Evolutionary conservation across 2,113 vertebrate species (phyloP).

Genomic region (Hiodon alosoides): DNA sequence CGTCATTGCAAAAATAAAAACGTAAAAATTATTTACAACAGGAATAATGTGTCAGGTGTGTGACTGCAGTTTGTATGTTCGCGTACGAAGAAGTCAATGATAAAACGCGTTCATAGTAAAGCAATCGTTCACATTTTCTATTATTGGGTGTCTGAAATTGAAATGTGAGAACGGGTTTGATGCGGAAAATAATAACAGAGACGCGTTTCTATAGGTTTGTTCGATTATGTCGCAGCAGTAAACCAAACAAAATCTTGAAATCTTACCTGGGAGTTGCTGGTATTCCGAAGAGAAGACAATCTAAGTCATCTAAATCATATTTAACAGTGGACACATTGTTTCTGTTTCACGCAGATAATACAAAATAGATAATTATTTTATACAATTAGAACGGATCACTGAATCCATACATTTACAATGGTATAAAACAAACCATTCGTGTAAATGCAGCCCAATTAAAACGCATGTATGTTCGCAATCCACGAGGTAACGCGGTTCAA

Average conservation of each 20-base stretch:
- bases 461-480: conserved; percentile 5
- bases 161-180: neutral
- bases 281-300: conserved; percentile 23
- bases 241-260: conserved; percentile 31
- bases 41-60: neutral
- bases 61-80: too few relatives aligned
- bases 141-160: neutral
- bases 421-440: conserved; percentile 12
- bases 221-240: conserved; percentile 36
- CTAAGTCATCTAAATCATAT: conserved; percentile 36
- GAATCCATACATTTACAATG: conserved; percentile 10
- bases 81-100: too few relatives aligned
- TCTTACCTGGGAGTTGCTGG: conserved; percentile 41
- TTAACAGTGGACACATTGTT: conserved; percentile 35
- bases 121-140: neutral
- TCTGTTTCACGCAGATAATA: too few relatives aligned
- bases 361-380: neutral
- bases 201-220: conserved; percentile 21
- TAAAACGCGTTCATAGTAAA: neutral
- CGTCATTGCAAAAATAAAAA: too few relatives aligned
- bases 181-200: neutral
- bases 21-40: too few relatives aligned
- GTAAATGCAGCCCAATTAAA: conserved; percentile 10
- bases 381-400: neutral
- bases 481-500: conserved; percentile 9